phyloP scores from a whole-genome alignment of 30 jellyfish, hydroid and myxozoan genomes.

The Cassiopea xamachana region DNA sequence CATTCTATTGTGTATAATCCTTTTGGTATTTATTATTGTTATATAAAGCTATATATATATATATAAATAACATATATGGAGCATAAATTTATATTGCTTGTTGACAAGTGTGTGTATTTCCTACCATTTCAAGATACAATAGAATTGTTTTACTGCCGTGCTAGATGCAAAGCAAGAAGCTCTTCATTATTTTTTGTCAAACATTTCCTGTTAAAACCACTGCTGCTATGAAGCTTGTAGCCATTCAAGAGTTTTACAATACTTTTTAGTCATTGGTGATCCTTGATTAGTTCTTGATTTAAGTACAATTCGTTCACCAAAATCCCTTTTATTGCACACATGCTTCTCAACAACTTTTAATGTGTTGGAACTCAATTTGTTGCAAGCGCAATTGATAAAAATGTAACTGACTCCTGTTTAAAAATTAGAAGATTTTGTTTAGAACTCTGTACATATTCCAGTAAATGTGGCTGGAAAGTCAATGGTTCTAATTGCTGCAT shows the following conservation, averaged over 20 bases:
- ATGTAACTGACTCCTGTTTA: neutral
- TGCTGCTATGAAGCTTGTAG: no score
- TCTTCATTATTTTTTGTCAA: no score
- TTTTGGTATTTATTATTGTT: slow-evolving; percentile 32
- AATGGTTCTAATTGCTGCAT: slow-evolving; percentile 23
- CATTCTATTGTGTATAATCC: slow-evolving; percentile 32
- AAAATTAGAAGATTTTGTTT: neutral
- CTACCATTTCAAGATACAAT: neutral
- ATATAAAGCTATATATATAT: slow-evolving; percentile 14
- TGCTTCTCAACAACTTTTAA: slow-evolving; percentile 1
- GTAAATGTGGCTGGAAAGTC: neutral
- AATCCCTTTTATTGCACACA: neutral
- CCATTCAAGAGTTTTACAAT: no score
- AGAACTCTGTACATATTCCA: neutral
- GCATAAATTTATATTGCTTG: neutral
- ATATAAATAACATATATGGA: neutral
- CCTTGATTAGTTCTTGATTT: no score
- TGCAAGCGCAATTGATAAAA: slow-evolving; percentile 25
- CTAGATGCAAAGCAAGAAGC: no score
- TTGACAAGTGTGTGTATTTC: neutral
- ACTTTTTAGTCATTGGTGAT: no score
- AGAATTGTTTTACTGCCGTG: no score
- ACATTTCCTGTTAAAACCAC: no score
- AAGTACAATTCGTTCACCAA: neutral
- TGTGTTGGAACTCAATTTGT: neutral